A percentile compares a stretch with the other conserved stretches of the same genome.
Conservation (phyloP, 2,113 vertebrate species). For the Hoplias malabaricus region DNA sequence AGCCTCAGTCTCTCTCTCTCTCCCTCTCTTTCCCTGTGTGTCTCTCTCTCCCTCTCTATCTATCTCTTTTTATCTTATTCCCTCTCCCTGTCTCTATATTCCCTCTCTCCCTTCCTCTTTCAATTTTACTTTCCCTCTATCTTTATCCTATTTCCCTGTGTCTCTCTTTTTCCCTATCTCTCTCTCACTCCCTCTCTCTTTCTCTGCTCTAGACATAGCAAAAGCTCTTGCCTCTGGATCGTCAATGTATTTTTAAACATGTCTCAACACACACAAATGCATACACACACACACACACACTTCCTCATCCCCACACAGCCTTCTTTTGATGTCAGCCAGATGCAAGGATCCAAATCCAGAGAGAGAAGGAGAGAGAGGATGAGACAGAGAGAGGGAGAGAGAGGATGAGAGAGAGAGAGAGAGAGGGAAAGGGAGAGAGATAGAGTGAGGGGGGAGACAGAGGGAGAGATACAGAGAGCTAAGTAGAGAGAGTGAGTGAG, state of each 20-base stretch:
- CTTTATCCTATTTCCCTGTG: neutral
- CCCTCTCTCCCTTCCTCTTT: neutral
- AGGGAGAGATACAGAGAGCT: no score
- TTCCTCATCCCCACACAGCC: neutral
- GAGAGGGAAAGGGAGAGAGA: no score
- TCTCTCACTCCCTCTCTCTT: neutral
- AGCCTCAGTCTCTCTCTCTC: neutral
- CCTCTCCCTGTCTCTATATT: neutral
- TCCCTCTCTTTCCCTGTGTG: neutral
- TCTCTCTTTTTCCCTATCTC: neutral
- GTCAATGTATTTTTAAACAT: neutral
- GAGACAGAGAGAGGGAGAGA: neutral
- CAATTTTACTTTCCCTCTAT: neutral
- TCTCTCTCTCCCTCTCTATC: neutral
- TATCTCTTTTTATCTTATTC: neutral
- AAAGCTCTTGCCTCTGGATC: neutral
- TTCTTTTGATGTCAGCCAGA: slow-evolving; percentile 22
- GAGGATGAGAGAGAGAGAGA: no score
- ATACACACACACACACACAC: slow-evolving; percentile 1
- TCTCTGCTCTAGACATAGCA: neutral
- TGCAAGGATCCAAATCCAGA: slow-evolving; percentile 9
- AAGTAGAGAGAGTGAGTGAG: no score
- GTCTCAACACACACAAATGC: neutral
- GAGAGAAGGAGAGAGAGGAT: neutral
- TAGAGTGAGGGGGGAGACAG: no score